These are phyloP conservation scores for Sapayoa aenigma DNA, from an alignment of 2,113 vertebrate genomes.

Conservation along the genomic window DNA sequence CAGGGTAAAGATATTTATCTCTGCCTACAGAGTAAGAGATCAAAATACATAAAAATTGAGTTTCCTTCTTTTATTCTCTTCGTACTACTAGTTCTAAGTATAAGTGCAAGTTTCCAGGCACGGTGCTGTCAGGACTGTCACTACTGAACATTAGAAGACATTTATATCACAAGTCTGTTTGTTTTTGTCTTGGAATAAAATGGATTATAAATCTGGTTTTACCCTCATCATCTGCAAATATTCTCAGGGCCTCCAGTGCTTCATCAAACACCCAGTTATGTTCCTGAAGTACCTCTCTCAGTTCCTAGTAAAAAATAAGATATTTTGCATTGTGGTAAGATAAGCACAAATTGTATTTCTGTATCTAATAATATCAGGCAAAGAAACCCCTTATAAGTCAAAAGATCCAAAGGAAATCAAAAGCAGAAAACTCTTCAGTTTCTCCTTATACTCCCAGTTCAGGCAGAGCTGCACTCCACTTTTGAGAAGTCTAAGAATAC, in stretches of 20 bases:
- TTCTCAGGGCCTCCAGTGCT: conserved; percentile 82
- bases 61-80: neutral
- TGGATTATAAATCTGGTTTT: neutral
- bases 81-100: neutral
- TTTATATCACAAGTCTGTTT: neutral
- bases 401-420: neutral
- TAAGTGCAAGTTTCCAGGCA: neutral
- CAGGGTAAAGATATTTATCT: neutral
- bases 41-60: neutral
- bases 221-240: conserved; percentile 83
- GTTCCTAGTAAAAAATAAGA: conserved; percentile 76
- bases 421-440: neutral
- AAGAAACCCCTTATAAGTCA: neutral
- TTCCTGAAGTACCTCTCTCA: conserved; percentile 86
- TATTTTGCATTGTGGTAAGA: neutral
- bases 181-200: neutral
- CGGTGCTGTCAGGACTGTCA: neutral
- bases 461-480: neutral
- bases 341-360: neutral
- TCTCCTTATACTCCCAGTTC: neutral
- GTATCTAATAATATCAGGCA: neutral
- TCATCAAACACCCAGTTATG: conserved; percentile 90
- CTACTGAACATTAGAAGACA: neutral
- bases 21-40: neutral
- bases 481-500: neutral